A percentile compares a stretch with the other conserved stretches of the same genome.
Conservation (phyloP, 2,888 invertebrate species). For the Synanthedon formicaeformis region DNA sequence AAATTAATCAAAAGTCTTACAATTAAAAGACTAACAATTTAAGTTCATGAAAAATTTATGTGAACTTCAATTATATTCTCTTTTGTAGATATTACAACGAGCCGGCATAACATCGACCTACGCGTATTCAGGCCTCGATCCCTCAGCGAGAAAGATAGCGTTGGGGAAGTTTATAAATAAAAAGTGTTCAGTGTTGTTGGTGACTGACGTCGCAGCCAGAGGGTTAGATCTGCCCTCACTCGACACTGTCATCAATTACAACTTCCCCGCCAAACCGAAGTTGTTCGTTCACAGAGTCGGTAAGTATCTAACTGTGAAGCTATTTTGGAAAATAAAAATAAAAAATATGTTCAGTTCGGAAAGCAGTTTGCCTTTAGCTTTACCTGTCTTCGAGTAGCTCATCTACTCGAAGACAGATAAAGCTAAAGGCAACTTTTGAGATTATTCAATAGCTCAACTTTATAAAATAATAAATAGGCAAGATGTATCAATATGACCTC, state of each 20-base stretch:
- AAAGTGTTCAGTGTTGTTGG: slow-evolving; percentile 86
- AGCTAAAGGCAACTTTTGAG: too few species aligned
- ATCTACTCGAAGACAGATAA: too few species aligned
- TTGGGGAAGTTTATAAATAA: slow-evolving; percentile 88
- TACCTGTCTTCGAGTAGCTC: too few species aligned
- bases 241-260: slow-evolving; percentile 96
- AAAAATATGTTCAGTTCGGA: too few species aligned
- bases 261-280: slow-evolving; percentile 97
- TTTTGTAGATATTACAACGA: slow-evolving; percentile 74
- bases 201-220: slow-evolving; percentile 97
- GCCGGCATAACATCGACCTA: slow-evolving; percentile 87
- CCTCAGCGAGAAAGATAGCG: slow-evolving; percentile 94
- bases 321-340: not conserved
- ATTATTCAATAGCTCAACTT: too few species aligned
- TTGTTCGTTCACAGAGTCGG: slow-evolving; percentile 98
- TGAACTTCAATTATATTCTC: too few species aligned
- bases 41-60: too few species aligned
- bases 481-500: too few species aligned
- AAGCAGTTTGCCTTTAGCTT: too few species aligned
- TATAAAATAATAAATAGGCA: too few species aligned
- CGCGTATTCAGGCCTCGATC: slow-evolving; percentile 95
- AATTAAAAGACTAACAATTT: too few species aligned
- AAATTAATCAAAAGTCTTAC: too few species aligned
- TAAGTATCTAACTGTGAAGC: slow-evolving; percentile 46
- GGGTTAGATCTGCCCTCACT: slow-evolving; percentile 97